Evolutionary conservation across 2,113 vertebrate species (phyloP).

Genomic region (Eurystomus gularis): DNA sequence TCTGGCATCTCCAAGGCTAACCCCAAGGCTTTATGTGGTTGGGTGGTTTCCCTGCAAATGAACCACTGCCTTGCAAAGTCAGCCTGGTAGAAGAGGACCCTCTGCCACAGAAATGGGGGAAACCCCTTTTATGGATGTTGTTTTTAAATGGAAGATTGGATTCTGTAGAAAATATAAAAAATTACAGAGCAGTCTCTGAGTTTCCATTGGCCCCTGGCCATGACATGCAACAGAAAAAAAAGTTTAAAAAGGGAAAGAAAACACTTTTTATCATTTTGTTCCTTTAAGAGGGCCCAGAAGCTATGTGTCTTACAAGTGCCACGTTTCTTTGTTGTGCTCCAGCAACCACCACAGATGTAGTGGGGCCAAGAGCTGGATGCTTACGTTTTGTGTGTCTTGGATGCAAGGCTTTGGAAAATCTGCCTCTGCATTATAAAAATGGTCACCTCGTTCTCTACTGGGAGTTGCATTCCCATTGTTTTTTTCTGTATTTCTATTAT

Average conservation of each 20-base stretch:
- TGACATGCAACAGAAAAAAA: not conserved
- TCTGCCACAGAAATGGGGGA: not conserved
- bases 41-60: not conserved
- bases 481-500: constrained; percentile 8
- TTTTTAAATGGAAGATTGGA: not conserved
- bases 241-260: not conserved
- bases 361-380: not conserved
- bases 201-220: constrained; percentile 50
- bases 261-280: constrained; percentile 46
- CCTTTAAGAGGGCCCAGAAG: constrained; percentile 9
- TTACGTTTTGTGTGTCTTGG: constrained; percentile 33
- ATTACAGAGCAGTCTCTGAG: not conserved
- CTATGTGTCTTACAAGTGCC: constrained; percentile 6
- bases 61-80: not conserved
- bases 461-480: constrained; percentile 14
- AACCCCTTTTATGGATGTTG: not conserved
- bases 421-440: constrained; percentile 29
- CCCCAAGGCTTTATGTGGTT: not conserved
- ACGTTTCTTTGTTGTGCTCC: constrained; percentile 59
- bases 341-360: constrained; percentile 44
- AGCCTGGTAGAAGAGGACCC: not conserved
- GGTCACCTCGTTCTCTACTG: constrained; percentile 28
- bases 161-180: not conserved
- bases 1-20: not conserved
- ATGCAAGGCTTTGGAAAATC: constrained; percentile 43